Evolutionary conservation across 2,888 invertebrate species (phyloP).

Genomic region (Lepidonotus clava): DNA sequence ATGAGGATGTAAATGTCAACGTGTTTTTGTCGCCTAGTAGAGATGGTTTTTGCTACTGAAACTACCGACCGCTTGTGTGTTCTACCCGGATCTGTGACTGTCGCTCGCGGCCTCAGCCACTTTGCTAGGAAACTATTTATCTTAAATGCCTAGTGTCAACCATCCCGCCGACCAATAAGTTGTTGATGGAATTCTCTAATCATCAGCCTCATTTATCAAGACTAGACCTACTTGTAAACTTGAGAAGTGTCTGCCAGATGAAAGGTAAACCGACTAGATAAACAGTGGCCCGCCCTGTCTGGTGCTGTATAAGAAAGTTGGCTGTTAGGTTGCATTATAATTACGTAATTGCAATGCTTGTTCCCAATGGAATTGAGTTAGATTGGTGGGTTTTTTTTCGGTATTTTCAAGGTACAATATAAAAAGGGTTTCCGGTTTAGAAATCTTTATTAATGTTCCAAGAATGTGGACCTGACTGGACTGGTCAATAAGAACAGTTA

Average conservation of each 20-base stretch:
- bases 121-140: neutral
- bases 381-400: no score
- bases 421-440: no score
- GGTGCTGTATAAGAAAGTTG: no score
- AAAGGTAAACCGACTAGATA: neutral
- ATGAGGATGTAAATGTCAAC: slow-evolving; percentile 22
- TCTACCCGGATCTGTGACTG: neutral
- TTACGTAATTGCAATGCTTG: no score
- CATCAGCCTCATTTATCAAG: neutral
- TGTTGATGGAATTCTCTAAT: neutral
- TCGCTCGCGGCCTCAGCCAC: neutral
- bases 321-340: no score
- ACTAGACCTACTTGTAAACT: neutral
- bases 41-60: neutral
- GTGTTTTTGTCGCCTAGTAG: slow-evolving; percentile 1
- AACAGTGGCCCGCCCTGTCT: no score
- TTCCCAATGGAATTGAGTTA: no score
- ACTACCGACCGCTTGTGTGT: neutral
- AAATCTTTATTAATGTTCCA: no score
- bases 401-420: no score
- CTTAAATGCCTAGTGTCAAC: slow-evolving; percentile 7
- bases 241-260: neutral
- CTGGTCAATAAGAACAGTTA: no score
- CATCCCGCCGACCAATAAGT: neutral
- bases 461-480: no score